phyloP scores from a whole-genome alignment of 92 coral and sea anemone species.

The Pocillopora meandrina region DNA sequence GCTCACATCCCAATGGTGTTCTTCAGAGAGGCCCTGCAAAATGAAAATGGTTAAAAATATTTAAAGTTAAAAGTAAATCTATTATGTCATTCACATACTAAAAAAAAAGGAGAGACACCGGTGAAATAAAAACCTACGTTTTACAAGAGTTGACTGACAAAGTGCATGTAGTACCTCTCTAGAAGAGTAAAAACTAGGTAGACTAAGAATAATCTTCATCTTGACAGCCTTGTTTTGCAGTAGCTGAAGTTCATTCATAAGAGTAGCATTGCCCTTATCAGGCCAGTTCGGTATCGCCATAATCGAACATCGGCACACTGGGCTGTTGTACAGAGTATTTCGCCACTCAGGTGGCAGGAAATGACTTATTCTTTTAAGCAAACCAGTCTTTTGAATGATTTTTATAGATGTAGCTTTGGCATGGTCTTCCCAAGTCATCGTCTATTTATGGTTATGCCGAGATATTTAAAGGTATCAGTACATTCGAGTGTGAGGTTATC shows the following conservation, averaged over 20 bases:
- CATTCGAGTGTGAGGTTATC: neutral
- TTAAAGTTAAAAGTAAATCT: too few species aligned
- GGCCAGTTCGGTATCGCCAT: neutral
- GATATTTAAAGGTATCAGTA: conserved; percentile 10
- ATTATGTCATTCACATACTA: neutral
- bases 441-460: conserved; percentile 20
- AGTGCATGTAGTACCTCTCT: neutral
- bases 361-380: neutral
- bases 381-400: conserved; percentile 10
- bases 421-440: conserved; percentile 38
- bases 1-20: neutral
- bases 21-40: neutral
- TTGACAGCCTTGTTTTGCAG: too few species aligned
- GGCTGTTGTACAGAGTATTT: neutral
- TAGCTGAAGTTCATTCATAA: too few species aligned
- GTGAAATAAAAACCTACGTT: neutral
- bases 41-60: too few species aligned
- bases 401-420: conserved; percentile 9
- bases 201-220: neutral
- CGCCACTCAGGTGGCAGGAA: neutral
- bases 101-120: neutral
- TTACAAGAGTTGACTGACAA: neutral
- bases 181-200: too few species aligned
- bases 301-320: neutral
- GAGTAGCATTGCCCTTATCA: neutral